Conservation (phyloP, 2,797 vertebrate genomes). For the Siniperca scherzeri region DNA sequence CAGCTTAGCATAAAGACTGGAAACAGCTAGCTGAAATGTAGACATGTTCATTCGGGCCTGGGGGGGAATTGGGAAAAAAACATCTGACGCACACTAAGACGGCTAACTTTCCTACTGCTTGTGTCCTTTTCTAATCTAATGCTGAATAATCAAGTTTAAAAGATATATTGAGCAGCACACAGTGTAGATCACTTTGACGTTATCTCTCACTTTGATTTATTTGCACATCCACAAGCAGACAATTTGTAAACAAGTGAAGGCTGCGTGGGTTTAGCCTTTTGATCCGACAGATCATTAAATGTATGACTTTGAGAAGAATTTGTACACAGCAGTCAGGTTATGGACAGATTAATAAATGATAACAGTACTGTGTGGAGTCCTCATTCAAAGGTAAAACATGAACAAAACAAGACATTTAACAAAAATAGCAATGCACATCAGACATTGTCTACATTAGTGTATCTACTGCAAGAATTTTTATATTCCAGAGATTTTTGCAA, state of each 20-base stretch:
- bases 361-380: constrained; percentile 7
- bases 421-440: constrained; percentile 17
- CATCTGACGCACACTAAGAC: constrained; percentile 16
- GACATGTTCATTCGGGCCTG: constrained; percentile 12
- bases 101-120: constrained; percentile 15
- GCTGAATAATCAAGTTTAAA: constrained; percentile 59
- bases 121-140: constrained; percentile 56
- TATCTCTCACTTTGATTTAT: constrained; percentile 78
- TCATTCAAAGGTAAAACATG: neutral
- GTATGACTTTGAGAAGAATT: constrained; percentile 48
- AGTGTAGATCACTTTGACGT: constrained; percentile 63
- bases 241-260: constrained; percentile 62
- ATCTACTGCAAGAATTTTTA: neutral
- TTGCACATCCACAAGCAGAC: constrained; percentile 56
- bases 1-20: neutral
- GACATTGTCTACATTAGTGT: neutral
- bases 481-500: neutral
- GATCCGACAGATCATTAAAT: constrained; percentile 66
- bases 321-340: constrained; percentile 23
- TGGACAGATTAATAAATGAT: constrained; percentile 45
- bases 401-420: neutral
- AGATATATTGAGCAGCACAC: constrained; percentile 41
- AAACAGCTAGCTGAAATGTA: neutral
- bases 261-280: constrained; percentile 50
- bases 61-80: neutral